A percentile compares a stretch with the other conserved stretches of the same genome.
Conservation (phyloP, 2,888 invertebrate species). For the Drosophila emarginata region DNA sequence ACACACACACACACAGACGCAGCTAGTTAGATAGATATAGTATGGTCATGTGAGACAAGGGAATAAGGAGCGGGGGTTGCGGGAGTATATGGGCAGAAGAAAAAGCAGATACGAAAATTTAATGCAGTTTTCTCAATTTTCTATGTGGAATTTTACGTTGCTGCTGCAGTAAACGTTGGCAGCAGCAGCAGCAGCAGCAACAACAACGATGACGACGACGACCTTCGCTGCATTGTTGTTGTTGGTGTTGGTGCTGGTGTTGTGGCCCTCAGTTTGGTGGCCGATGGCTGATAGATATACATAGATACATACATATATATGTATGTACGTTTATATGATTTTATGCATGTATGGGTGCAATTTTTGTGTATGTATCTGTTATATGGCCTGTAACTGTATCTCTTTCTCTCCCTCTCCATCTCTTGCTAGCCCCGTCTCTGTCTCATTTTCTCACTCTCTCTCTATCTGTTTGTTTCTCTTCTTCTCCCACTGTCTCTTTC, state of each 20-base stretch:
- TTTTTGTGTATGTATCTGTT: conserved; percentile 58
- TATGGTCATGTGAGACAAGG: not conserved
- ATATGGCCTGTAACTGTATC: conserved; percentile 51
- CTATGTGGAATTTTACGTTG: conserved; percentile 64
- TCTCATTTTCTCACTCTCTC: conserved; percentile 13
- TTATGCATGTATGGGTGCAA: conserved; percentile 31
- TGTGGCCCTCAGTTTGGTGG: conserved; percentile 71
- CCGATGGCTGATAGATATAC: conserved; percentile 66
- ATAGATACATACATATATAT: conserved; percentile 25
- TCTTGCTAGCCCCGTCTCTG: conserved; percentile 21
- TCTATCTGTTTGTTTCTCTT: conserved; percentile 22
- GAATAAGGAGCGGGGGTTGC: not conserved
- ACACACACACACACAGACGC: conserved; percentile 23
- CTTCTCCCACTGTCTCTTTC: conserved; percentile 12
- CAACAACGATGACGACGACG: conserved; percentile 45
- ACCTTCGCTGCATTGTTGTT: conserved; percentile 61
- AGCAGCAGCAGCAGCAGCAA: conserved; percentile 26
- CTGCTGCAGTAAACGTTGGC: conserved; percentile 35
- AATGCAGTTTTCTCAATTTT: conserved; percentile 74
- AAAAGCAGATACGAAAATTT: conserved; percentile 63
- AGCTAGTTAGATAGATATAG: not conserved
- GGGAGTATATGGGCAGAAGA: not conserved
- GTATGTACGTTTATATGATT: conserved; percentile 16
- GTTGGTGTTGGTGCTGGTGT: conserved; percentile 42
- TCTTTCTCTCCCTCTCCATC: conserved; percentile 32